Conservation (phyloP, 2,113 vertebrate species). For the Buteo buteo region DNA sequence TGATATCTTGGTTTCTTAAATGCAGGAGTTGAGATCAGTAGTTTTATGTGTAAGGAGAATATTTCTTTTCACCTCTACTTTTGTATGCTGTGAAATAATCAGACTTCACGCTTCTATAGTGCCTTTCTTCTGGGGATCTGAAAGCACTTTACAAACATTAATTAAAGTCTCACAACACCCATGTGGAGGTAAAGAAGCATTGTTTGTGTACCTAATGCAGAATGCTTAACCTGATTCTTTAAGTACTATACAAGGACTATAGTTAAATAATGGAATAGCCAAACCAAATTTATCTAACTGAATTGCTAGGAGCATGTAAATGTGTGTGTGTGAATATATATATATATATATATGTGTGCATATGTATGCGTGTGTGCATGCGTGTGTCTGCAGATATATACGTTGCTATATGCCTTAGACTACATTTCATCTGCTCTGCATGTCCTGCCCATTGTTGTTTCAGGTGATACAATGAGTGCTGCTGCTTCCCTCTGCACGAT, state of each 20-base stretch:
- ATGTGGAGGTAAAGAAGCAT: conserved; percentile 29
- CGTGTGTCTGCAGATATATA: neutral
- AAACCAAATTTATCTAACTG: neutral
- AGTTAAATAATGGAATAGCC: conserved; percentile 4
- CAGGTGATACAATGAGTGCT: neutral
- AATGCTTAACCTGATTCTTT: conserved; percentile 38
- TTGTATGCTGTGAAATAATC: conserved; percentile 49
- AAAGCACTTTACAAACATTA: conserved; percentile 64
- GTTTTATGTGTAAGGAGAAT: conserved; percentile 35
- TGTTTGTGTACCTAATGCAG: conserved; percentile 37
- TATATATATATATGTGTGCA: too few species aligned
- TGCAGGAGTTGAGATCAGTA: conserved; percentile 53
- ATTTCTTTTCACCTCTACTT: conserved; percentile 60
- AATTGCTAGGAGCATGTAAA: neutral
- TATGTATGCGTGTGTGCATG: neutral
- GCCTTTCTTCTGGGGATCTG: conserved; percentile 51
- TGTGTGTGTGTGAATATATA: rapidly evolving
- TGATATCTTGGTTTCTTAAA: conserved; percentile 42
- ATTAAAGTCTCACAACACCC: conserved; percentile 52
- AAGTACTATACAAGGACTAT: conserved; percentile 2
- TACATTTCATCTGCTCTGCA: neutral
- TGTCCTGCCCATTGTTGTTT: neutral
- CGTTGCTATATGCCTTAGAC: neutral
- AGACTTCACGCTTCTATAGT: conserved; percentile 44
- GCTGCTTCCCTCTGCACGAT: neutral